Evolutionary conservation across 2,113 vertebrate species (phyloP), one percentile per base, ranked within the genome.

Genomic region (Monopterus albus): DNA sequence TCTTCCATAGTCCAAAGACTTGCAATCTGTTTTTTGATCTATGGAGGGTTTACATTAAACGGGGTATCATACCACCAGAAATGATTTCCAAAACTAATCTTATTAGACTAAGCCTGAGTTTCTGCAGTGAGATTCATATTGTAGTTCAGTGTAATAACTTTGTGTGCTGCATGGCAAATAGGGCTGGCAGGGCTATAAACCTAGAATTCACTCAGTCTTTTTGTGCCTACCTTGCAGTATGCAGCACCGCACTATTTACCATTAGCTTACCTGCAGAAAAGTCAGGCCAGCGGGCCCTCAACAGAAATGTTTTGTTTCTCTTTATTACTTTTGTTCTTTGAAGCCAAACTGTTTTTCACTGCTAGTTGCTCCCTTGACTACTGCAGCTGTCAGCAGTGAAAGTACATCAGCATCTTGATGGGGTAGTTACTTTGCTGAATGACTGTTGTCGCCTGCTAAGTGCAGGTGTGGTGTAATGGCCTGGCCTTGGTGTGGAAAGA

Each of bases 381-480:
- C 29, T 20, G 31, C 47, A 26, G 26, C 81, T 23, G 66, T 64
- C 51, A 42, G 52, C 50, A 40, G 70, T 64, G 51, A 60, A 65
- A 70, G 72, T 17, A 2, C n/a, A 26, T 26, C 39, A 14, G 26
- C 20, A 10, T 52, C 40, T 53, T 1, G 1, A 12, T 23, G 21
- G 31, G 64, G 58, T 9, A 5, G 58, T 47, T 43, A 14, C 25
- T 43, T 28, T 26, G 72, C 18, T 66, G 26, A 76, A 64, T 62
- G 62, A 20, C 67, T 76, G 62, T 20, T 56, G 61, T 57, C 25
- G 6, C 35, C 49, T 61, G 29, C 38, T 75, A 65, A 78, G 43
- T 86, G 57, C 70, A 85, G 82, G 79, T 83, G 64, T 25, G 49
- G 76, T 57, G 40, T 83, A 78, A 88, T 83, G 63, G 76, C 38